Evolutionary conservation across 2,113 vertebrate genomes (phyloP), one percentile per base, ranked within the genome.

Genomic region (Anoura caudifer): DNA sequence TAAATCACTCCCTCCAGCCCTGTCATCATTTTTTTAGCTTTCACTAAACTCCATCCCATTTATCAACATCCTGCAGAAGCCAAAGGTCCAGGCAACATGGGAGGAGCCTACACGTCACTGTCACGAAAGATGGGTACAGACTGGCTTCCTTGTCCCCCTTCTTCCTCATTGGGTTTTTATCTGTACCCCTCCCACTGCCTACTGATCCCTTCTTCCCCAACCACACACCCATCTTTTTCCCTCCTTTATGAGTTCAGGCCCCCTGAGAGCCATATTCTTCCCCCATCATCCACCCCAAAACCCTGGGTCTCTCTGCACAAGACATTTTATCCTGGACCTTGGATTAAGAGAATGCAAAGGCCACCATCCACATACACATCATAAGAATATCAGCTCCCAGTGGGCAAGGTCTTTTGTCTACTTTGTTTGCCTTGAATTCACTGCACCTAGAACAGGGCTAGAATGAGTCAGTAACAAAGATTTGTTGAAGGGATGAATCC

Each of bases 1-100:
- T 83, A 81, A 95, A 96, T 90, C 94, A 95, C 61, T 95, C 79
- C 79, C 67, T 87, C 20, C 59, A 76, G 87, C 61, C 72, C 84
- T 87, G 92, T 80, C 95, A 77, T 80, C 76, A 54, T 63, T 88
- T 76, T 84, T 84, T 86, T 26, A 56, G 80, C 77, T 97, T 86
- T 72, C 81, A 56, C 84, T 95, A 75, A 83, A 84, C 59, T 87
- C 91, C 33, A 24, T 76, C 41, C 67, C 95, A 92, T 96, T 91
- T 87, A 50, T 79, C 70, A 87, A 90, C 38, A 96, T 85, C 82
- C 95, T 52, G 22, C 7, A 0, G 47, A 89, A 84, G 70, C 80
- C 63, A 76, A 82, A 75, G 83, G 91, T 85, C 76, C 81, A 61
- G 47, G 59, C 52, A 36, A 75, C 26, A 5, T 7, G 33, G 84